phyloP scores from a whole-genome alignment of 2,113 vertebrate genomes.

The Pipra filicauda region DNA sequence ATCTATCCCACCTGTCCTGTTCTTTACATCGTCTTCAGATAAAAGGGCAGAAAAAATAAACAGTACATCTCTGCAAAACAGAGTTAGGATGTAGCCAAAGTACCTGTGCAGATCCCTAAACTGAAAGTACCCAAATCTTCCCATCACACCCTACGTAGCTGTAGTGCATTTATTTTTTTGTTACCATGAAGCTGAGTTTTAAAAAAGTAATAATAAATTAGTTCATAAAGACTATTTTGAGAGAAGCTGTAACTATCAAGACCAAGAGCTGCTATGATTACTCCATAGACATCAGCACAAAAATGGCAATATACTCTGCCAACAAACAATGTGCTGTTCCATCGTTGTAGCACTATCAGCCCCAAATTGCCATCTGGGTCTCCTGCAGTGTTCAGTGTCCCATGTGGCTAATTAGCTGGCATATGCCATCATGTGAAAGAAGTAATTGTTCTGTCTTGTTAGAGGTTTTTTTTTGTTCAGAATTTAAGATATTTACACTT shows the following conservation, averaged over 20 bases:
- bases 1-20: background rate
- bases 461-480: background rate
- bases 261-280: background rate
- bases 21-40: background rate
- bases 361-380: slow-evolving; percentile 53
- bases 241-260: background rate
- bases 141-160: background rate
- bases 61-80: background rate
- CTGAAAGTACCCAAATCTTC: background rate
- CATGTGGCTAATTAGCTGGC: slow-evolving; percentile 41
- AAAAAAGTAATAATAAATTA: background rate
- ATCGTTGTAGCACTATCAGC: slow-evolving; percentile 15
- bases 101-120: background rate
- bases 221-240: background rate
- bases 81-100: background rate
- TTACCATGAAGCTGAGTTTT: background rate
- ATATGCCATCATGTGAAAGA: slow-evolving; percentile 19
- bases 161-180: background rate
- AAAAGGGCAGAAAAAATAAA: background rate
- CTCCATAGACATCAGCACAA: background rate
- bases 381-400: slow-evolving; percentile 36
- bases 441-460: slow-evolving; percentile 21
- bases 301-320: slow-evolving; percentile 43
- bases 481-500: background rate
- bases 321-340: slow-evolving; percentile 20